Percentiles rank a stretch among this genome's conserved stretches.
Conservation (phyloP, 2,888 invertebrate species). For the Polia nebulosa region DNA sequence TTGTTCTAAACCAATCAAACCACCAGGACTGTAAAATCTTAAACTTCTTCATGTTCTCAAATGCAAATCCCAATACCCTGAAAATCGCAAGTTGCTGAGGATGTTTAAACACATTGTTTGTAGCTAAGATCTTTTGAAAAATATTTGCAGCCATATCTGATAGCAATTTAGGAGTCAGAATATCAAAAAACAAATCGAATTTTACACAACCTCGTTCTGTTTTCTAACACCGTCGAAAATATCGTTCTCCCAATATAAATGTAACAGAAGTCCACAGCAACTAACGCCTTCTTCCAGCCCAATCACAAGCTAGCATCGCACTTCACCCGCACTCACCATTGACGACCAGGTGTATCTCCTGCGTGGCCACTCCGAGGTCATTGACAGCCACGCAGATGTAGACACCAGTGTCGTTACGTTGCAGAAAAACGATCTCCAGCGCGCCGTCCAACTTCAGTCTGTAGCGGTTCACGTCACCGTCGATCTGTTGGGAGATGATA, state of each 20-base stretch:
- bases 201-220: neutral
- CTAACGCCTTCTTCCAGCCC: constrained; percentile 5
- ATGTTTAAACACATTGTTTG: no score
- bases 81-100: constrained; percentile 40
- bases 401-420: constrained; percentile 95
- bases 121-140: no score
- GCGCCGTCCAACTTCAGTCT: constrained; percentile 94
- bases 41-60: constrained; percentile 23
- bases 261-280: constrained; percentile 38
- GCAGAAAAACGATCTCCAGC: constrained; percentile 96
- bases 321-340: constrained; percentile 91
- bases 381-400: constrained; percentile 97
- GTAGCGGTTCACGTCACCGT: constrained; percentile 93
- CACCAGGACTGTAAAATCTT: constrained; percentile 46
- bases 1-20: constrained; percentile 47
- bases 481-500: constrained; percentile 91
- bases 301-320: constrained; percentile 21
- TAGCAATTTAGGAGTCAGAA: no score
- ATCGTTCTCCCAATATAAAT: neutral
- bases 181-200: no score
- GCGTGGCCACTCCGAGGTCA: constrained; percentile 93
- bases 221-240: no score
- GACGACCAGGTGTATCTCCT: constrained; percentile 93
- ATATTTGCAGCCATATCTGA: no score
- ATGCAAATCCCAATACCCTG: constrained; percentile 47